Evolutionary conservation across 2,797 vertebrate genomes (phyloP).

Genomic region (Sebastes oblongus): DNA sequence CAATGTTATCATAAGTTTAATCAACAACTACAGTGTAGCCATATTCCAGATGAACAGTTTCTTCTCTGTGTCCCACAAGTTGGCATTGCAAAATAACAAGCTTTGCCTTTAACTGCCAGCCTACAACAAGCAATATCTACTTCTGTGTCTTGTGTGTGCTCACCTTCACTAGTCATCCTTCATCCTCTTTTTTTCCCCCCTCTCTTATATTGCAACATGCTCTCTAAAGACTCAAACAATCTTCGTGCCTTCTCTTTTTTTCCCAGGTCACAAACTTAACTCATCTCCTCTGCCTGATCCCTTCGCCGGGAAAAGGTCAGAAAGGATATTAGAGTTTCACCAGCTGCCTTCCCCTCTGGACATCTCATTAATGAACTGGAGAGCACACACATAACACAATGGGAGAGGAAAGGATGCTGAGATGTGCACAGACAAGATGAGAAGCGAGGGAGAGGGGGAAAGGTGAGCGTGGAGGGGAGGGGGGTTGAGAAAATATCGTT

Average conservation of each 20-base stretch:
- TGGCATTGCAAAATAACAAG: neutral
- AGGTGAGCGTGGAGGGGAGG: constrained; percentile 1
- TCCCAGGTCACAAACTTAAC: constrained; percentile 22
- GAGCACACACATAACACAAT: constrained; percentile 64
- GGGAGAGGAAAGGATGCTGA: constrained; percentile 37
- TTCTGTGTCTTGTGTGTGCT: neutral
- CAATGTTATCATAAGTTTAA: neutral
- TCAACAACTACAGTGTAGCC: neutral
- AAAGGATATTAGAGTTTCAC: constrained; percentile 72
- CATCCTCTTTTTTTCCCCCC: neutral
- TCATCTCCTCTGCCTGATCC: constrained; percentile 27
- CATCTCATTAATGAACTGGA: constrained; percentile 69
- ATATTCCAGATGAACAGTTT: neutral
- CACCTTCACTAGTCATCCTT: constrained; percentile 1
- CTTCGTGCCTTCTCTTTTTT: neutral
- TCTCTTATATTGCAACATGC: neutral
- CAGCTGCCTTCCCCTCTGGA: constrained; percentile 74
- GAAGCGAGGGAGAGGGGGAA: constrained; percentile 10
- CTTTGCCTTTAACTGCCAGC: neutral
- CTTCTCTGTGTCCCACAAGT: neutral
- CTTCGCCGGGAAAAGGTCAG: constrained; percentile 69
- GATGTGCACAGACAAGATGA: constrained; percentile 55
- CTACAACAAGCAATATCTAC: neutral
- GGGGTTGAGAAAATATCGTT: constrained; percentile 11
- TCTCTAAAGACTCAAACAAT: constrained; percentile 30